Conservation (phyloP, 2,888 invertebrate genomes). For the Epistrophe grossulariae region DNA sequence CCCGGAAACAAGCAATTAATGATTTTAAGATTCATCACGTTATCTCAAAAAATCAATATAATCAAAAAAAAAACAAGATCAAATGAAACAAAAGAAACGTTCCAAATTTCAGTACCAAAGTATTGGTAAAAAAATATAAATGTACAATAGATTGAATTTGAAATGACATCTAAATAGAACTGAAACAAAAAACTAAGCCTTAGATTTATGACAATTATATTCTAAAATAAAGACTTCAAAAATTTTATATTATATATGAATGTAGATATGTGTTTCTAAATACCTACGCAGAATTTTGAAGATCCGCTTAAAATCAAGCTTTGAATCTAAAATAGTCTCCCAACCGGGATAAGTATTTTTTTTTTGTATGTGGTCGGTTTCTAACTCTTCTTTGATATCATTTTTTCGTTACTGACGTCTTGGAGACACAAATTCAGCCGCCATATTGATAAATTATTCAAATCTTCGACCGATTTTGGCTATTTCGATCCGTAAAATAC, state of each 20-base stretch:
- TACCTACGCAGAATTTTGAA: not conserved
- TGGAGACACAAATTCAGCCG: slow-evolving; percentile 12
- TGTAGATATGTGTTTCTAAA: not conserved
- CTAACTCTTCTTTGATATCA: slow-evolving; percentile 31
- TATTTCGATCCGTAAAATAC: slow-evolving; percentile 46
- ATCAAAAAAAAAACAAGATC: slow-evolving; percentile 41
- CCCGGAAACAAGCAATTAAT: slow-evolving; percentile 58
- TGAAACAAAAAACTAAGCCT: slow-evolving; percentile 11
- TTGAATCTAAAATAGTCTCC: slow-evolving; percentile 61
- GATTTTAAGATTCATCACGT: slow-evolving; percentile 63
- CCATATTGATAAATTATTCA: slow-evolving; percentile 66
- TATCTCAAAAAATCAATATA: slow-evolving; percentile 48
- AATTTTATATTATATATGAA: not conserved
- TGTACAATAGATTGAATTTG: slow-evolving; percentile 1
- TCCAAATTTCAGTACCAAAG: not conserved
- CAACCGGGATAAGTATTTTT: slow-evolving; percentile 50
- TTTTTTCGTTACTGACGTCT: not conserved
- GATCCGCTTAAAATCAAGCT: slow-evolving; percentile 42
- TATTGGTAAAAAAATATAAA: not conserved
- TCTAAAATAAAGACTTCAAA: slow-evolving; percentile 9
- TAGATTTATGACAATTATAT: slow-evolving; percentile 54
- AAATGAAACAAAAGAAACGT: slow-evolving; percentile 12
- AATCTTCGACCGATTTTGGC: slow-evolving; percentile 59
- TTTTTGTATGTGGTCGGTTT: slow-evolving; percentile 17
- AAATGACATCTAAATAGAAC: too few relatives aligned